Evolutionary conservation across 1,140 invertebrate genomes (phyloP).

Genomic region (Tetragnatha versicolor): DNA sequence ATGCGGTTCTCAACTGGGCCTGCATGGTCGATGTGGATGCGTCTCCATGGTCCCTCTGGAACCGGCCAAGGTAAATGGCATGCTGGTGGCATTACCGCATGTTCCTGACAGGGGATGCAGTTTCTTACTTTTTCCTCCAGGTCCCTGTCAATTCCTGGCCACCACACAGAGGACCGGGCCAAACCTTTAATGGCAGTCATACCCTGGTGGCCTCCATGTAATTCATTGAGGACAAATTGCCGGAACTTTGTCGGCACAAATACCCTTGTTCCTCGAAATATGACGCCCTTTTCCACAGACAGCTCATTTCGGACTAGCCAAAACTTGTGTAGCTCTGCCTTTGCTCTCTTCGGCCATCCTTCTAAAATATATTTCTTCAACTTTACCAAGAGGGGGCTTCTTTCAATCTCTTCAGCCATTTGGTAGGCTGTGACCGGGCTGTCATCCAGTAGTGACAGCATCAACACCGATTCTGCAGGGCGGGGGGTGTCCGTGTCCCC

Average conservation of each 20-base stretch:
- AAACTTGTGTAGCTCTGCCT: not conserved
- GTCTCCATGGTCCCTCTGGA: not conserved
- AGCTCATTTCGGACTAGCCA: not conserved
- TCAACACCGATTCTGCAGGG: not conserved
- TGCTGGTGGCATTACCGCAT: too few species aligned
- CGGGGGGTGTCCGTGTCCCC: not conserved
- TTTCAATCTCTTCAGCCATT: not conserved
- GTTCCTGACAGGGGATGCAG: slow-evolving; percentile 58
- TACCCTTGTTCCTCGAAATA: not conserved
- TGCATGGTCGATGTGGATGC: not conserved
- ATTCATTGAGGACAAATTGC: slow-evolving; percentile 58
- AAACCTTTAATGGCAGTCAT: slow-evolving; percentile 61
- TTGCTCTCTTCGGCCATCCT: not conserved
- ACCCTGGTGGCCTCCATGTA: slow-evolving; percentile 60
- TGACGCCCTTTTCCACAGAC: not conserved
- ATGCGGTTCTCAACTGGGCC: not conserved
- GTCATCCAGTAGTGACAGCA: not conserved
- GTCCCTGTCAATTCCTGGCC: slow-evolving; percentile 60
- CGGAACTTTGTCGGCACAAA: not conserved
- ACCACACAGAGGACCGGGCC: slow-evolving; percentile 61
- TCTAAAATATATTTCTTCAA: not conserved
- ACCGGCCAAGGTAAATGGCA: not conserved
- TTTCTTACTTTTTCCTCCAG: slow-evolving; percentile 57
- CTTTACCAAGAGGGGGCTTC: not conserved
- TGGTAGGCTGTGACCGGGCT: not conserved